Conservation (phyloP, 2,797 vertebrate species). For the Muscicapa striata region DNA sequence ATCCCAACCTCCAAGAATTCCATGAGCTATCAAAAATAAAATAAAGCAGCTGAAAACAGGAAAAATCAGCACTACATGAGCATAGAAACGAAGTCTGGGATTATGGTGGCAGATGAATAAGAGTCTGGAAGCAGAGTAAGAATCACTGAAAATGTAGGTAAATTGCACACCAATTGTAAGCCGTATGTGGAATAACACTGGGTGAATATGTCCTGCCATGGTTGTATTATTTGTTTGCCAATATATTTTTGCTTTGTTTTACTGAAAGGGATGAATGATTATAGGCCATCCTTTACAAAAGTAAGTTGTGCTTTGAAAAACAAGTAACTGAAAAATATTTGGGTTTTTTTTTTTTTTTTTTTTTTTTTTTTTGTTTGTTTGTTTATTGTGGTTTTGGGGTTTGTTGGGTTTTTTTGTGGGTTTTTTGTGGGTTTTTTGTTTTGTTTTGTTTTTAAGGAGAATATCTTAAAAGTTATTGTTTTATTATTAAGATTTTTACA, state of each 20-base stretch:
- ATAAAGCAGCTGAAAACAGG: background rate
- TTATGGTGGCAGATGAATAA: background rate
- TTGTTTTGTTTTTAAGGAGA: rapidly evolving
- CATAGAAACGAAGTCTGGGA: background rate
- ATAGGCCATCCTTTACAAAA: background rate
- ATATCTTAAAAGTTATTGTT: background rate
- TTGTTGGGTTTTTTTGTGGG: background rate
- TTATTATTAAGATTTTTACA: background rate
- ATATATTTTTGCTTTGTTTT: background rate
- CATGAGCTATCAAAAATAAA: background rate
- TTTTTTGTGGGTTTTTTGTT: background rate
- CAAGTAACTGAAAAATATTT: background rate
- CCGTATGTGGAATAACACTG: background rate
- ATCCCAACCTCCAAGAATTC: background rate
- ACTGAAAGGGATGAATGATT: background rate
- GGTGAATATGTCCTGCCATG: background rate
- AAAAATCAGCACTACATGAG: background rate
- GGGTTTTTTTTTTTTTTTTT: background rate
- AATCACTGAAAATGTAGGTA: background rate
- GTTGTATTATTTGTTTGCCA: background rate
- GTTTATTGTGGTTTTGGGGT: background rate
- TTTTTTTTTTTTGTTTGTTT: background rate
- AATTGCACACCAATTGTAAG: background rate
- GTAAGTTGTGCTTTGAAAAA: background rate
- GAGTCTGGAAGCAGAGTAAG: background rate